phyloP scores from a whole-genome alignment of 2,888 invertebrate genomes.

The Spilosoma lubricipeda region DNA sequence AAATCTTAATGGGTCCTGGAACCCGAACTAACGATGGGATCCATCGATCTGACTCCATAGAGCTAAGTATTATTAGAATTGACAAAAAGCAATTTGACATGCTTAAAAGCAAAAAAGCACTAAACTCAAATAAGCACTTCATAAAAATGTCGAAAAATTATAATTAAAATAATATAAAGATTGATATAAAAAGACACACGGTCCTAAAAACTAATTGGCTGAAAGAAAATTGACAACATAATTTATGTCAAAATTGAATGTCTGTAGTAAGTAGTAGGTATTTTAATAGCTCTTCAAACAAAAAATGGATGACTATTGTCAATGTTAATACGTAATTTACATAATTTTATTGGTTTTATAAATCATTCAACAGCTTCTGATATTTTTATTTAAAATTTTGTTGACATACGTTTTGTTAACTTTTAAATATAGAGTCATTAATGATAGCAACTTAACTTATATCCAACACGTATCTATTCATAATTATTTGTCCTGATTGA shows the following conservation, averaged over 20 bases:
- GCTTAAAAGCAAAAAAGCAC: not conserved
- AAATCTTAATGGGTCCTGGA: slow-evolving; percentile 86
- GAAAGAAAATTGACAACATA: slow-evolving; percentile 1
- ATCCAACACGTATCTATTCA: not conserved
- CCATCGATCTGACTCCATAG: slow-evolving; percentile 76
- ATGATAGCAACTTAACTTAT: not conserved
- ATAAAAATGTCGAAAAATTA: too few relatives aligned
- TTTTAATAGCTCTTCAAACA: slow-evolving; percentile 20
- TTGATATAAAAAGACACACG: not conserved
- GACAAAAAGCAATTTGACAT: slow-evolving; percentile 3
- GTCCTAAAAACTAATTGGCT: not conserved
- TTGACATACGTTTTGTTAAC: not conserved
- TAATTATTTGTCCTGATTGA: not conserved
- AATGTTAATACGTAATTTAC: slow-evolving; percentile 41
- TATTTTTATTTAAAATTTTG: not conserved
- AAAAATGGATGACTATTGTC: slow-evolving; percentile 17
- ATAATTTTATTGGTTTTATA: slow-evolving; percentile 41
- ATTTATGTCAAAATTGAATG: slow-evolving; percentile 24
- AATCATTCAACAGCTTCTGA: slow-evolving; percentile 12
- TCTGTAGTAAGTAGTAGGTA: slow-evolving; percentile 15
- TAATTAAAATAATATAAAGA: not conserved
- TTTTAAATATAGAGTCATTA: not conserved
- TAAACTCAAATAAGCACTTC: not conserved
- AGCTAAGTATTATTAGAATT: slow-evolving; percentile 54
- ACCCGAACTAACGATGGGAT: slow-evolving; percentile 83